phyloP scores from a whole-genome alignment of 2,797 vertebrate genomes.

The Salmo trutta region DNA sequence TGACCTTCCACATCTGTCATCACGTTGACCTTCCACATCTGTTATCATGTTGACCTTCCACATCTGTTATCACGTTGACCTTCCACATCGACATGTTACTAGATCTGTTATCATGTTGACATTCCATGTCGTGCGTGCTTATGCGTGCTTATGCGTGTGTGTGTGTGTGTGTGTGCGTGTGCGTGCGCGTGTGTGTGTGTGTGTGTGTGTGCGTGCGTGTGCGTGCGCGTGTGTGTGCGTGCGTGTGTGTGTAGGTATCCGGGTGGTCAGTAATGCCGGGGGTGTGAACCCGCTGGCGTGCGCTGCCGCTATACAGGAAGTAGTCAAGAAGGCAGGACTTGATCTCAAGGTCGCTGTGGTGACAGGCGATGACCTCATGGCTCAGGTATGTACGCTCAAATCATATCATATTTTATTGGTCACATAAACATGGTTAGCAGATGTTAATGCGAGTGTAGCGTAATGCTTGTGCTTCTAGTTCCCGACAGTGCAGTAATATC shows the following conservation, averaged over 20 bases:
- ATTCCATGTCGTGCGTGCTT: background rate
- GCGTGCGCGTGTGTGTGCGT: background rate
- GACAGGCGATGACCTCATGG: conserved; percentile 86
- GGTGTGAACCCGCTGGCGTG: conserved; percentile 85
- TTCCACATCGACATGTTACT: no score
- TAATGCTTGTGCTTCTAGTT: no score
- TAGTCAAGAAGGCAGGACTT: conserved; percentile 78
- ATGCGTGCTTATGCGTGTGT: no score
- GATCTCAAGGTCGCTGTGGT: conserved; percentile 86
- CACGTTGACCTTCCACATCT: no score
- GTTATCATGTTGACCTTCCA: no score
- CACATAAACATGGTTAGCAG: no score
- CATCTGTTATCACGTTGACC: no score
- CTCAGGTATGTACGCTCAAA: conserved; percentile 64
- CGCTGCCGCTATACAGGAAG: conserved; percentile 78
- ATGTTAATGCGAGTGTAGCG: no score
- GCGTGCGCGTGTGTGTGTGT: background rate
- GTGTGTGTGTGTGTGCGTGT: background rate
- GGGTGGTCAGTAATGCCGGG: conserved; percentile 84
- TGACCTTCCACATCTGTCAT: no score
- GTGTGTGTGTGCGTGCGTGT: background rate
- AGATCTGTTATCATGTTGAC: no score
- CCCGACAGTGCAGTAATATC: no score
- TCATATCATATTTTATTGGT: no score
- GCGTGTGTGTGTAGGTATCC: conserved; percentile 73